phyloP scores from a whole-genome alignment of 2,888 invertebrate genomes.

The Dendrolimus pini region DNA sequence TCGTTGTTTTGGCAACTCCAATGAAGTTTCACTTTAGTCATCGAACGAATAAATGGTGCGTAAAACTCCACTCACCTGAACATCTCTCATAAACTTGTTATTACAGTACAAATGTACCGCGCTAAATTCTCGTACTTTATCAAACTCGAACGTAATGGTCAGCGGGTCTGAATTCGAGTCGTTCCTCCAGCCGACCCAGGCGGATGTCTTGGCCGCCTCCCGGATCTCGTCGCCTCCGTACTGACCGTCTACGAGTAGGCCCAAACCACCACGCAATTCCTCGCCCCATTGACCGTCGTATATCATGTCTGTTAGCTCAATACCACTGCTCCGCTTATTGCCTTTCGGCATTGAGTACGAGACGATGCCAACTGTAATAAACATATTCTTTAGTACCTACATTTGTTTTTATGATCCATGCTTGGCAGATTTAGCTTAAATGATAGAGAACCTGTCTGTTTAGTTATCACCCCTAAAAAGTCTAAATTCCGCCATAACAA shows the following conservation, averaged over 20 bases:
- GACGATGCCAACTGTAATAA: conserved; percentile 83
- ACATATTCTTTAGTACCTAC: neutral
- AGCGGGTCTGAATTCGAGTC: conserved; percentile 80
- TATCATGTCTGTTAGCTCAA: conserved; percentile 88
- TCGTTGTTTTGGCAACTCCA: no score
- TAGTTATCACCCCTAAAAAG: no score
- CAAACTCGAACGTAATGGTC: conserved; percentile 88
- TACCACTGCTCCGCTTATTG: conserved; percentile 85
- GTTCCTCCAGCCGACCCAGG: conserved; percentile 95
- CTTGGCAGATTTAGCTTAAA: no score
- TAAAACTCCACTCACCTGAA: conserved; percentile 76
- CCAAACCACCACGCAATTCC: conserved; percentile 85
- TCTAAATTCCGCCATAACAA: no score
- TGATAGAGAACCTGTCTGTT: no score
- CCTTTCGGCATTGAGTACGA: conserved; percentile 94
- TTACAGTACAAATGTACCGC: conserved; percentile 88
- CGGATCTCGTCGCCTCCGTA: conserved; percentile 83
- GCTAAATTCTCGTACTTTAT: conserved; percentile 90
- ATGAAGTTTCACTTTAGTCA: no score
- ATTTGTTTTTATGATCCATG: no score
- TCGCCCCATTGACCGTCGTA: conserved; percentile 92
- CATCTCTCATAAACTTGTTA: conserved; percentile 90
- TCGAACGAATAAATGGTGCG: neutral
- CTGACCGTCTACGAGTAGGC: conserved; percentile 89
- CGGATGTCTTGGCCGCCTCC: conserved; percentile 77